phyloP scores from a whole-genome alignment of 2,113 vertebrate genomes.

The Malurus melanocephalus region DNA sequence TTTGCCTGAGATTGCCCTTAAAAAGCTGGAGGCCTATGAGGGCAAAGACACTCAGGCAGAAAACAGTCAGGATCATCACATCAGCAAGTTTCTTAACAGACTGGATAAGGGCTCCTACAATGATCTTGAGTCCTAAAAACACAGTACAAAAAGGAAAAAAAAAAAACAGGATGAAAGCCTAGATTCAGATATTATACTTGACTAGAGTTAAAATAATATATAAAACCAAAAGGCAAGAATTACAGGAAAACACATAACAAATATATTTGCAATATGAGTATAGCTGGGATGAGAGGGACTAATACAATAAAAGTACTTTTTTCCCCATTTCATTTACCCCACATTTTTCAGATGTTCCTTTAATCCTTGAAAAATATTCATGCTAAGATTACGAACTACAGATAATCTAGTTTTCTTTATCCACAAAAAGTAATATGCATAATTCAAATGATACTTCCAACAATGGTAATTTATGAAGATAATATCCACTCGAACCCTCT shows the following conservation, averaged over 20 bases:
- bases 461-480: not conserved
- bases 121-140: constrained; percentile 87
- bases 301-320: not conserved
- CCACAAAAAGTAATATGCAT: not conserved
- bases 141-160: not conserved
- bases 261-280: not conserved
- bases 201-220: not conserved
- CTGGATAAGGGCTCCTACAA: constrained; percentile 93
- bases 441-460: not conserved
- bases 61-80: constrained; percentile 93
- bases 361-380: not conserved
- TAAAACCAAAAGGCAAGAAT: not conserved
- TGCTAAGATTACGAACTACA: not conserved
- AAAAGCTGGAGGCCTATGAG: constrained; percentile 95
- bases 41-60: constrained; percentile 94
- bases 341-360: not conserved
- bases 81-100: constrained; percentile 91
- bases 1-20: constrained; percentile 91
- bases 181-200: not conserved
- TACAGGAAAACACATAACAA: not conserved
- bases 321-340: not conserved
- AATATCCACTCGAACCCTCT: not conserved
- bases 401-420: not conserved
- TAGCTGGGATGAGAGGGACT: not conserved
- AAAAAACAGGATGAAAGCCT: not conserved